Base-by-base conservation (phyloP, 2,113 vertebrate species). In the Brachyhypopomus occidentalis region DNA sequence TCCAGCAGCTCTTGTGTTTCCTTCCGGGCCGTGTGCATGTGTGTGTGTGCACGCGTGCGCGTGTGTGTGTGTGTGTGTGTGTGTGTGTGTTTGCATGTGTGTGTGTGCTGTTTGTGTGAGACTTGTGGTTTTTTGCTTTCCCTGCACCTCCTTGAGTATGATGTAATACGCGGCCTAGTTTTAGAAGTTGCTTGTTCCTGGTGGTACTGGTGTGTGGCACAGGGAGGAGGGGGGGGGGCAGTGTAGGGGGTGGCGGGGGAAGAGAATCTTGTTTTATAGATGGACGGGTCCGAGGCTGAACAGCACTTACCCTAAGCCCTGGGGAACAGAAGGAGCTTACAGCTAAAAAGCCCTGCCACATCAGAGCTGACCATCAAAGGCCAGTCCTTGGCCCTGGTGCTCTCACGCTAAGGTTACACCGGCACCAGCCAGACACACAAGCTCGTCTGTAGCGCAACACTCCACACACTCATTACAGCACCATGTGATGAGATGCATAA, bases 141-240 rank as follows among this genome's bases (percentile, higher is more conserved):
- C 84, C 81, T 83, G 80, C 83, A 83, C 34, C 83, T 75, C 70
- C 78, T 69, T 72, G 76, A 5, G 59, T 30, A 59, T 85, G 84
- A 83, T 85, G 81, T 76, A 87, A 85, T 81, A 79, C 58, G 75
- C 79, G 86, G 80, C 83, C 86, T 81, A 83, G 71, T 72, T 87
- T 87, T 74, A 72, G 74, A 48, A 64, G 70, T 36, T 80, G 72
- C 63, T 64, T 77, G 71, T 75, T 83, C 38, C 63, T 70, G 58
- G 58, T 48, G 58, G 60, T 83, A 75, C 78, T 66, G 67, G 64
- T 59, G 84, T 72, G 66, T 60, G 64, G 81, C 12, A 52, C 12
- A 14, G 12, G 45, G 12, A 11, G 45, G 45, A 9, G 45, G 9
- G 45, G 45, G 45, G 45, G 9, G 45, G 12, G 45, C 9, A 12